phyloP scores from a whole-genome alignment of 2,797 vertebrate species.

The Lateolabrax maculatus region DNA sequence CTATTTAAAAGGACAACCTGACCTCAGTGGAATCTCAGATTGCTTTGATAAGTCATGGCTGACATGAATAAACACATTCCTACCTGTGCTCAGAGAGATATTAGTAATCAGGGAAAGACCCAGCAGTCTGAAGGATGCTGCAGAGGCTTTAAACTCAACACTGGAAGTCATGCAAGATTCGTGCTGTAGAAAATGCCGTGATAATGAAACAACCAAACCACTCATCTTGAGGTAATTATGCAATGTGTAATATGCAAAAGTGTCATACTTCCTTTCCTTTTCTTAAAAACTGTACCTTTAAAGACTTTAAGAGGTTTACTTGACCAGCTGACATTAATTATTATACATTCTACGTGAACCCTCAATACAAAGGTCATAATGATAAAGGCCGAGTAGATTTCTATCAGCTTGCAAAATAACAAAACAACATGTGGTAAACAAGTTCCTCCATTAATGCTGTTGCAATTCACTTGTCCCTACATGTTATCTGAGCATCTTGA shows the following conservation, averaged over 20 bases:
- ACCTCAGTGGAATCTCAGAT: conserved; percentile 35
- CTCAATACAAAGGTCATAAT: not conserved
- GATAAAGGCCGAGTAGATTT: not conserved
- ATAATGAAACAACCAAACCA: not conserved
- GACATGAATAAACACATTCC: conserved; percentile 29
- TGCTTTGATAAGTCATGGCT: conserved; percentile 33
- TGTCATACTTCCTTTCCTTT: not conserved
- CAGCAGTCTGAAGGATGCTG: conserved; percentile 12
- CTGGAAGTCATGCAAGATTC: conserved; percentile 1
- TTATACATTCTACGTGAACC: not conserved
- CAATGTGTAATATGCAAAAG: not conserved
- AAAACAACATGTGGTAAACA: not conserved
- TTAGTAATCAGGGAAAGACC: not conserved
- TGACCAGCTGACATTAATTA: not conserved
- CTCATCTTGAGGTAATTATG: not conserved
- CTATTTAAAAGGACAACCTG: conserved; percentile 4
- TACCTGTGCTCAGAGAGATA: conserved; percentile 16
- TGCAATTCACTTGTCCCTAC: not conserved
- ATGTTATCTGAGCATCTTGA: not conserved
- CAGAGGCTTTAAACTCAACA: not conserved
- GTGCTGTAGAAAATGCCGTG: not conserved
- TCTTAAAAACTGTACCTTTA: not conserved
- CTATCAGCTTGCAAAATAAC: not conserved
- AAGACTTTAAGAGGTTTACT: not conserved
- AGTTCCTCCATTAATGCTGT: not conserved